phyloP scores from a whole-genome alignment of 2,797 vertebrate genomes.

The Paramormyrops hopkinsi region DNA sequence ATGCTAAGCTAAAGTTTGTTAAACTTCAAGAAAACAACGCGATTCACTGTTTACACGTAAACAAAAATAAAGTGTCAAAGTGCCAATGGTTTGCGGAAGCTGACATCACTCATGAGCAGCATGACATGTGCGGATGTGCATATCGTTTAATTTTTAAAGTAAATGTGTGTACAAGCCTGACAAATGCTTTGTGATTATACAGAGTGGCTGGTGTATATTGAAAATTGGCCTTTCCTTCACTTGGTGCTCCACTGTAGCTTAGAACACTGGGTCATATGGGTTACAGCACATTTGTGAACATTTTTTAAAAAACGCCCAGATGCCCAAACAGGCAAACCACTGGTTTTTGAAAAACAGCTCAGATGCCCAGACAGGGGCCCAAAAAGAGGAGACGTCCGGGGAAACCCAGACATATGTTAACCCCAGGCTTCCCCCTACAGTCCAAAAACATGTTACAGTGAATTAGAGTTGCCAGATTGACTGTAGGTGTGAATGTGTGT shows the following conservation, averaged over 20 bases:
- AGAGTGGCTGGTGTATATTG: not conserved
- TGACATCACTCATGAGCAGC: not conserved
- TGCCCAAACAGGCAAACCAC: not conserved
- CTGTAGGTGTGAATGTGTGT: not conserved
- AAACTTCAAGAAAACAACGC: not conserved
- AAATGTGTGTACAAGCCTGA: not conserved
- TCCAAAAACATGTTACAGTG: not conserved
- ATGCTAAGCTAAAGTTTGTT: not conserved
- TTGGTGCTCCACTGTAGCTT: not conserved
- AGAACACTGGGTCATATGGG: not conserved
- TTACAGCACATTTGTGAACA: not conserved
- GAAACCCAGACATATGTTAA: not conserved
- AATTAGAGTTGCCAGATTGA: not conserved
- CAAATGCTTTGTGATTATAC: not conserved
- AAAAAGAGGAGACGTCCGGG: not conserved
- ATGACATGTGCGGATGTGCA: not conserved
- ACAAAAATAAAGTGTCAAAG: not conserved
- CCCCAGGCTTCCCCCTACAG: not conserved
- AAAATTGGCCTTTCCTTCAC: not conserved
- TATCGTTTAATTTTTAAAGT: not conserved
- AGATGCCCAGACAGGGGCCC: not conserved
- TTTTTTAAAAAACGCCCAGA: not conserved
- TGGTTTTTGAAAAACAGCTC: too few species aligned
- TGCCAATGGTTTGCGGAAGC: not conserved
- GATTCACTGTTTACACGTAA: not conserved